These are phyloP conservation scores for Rhinatrema bivittatum DNA, from an alignment of 2,797 vertebrate genomes.

Conservation along the genomic window DNA sequence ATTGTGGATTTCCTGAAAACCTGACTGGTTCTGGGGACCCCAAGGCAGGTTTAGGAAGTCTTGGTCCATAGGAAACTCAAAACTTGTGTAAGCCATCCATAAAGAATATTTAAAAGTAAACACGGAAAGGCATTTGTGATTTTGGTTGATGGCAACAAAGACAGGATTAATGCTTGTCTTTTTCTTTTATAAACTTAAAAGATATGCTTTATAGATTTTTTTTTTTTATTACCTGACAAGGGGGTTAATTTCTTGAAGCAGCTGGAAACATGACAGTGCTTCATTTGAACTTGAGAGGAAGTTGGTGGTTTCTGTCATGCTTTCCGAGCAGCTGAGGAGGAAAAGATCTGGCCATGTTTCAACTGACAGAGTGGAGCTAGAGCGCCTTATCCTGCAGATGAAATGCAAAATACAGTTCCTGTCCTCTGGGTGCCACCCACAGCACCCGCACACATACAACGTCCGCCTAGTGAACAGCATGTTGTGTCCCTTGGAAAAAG, in stretches of 20 bases:
- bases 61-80: too few relatives aligned
- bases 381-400: neutral
- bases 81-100: too few relatives aligned
- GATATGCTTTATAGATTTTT: constrained; percentile 10
- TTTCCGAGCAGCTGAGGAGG: constrained; percentile 2
- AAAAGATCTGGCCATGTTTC: neutral
- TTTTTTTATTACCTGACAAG: constrained; percentile 1
- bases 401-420: neutral
- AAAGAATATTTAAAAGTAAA: too few relatives aligned
- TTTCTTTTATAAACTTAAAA: neutral
- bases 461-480: neutral
- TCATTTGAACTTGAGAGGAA: neutral
- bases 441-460: neutral
- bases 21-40: too few relatives aligned
- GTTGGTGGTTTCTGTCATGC: neutral
- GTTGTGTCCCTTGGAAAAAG: constrained; percentile 1
- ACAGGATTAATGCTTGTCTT: too few relatives aligned
- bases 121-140: too few relatives aligned
- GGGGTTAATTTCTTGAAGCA: neutral
- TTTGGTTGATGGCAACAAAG: too few relatives aligned
- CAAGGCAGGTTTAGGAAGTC: too few relatives aligned
- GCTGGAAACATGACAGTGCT: neutral
- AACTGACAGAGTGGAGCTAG: neutral
- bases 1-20: too few relatives aligned
- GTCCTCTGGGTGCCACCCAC: neutral